A percentile compares a stretch with the other conserved stretches of the same genome.
phyloP scores from a whole-genome alignment of 2,888 invertebrate genomes.

The Crepidodera aurea region DNA sequence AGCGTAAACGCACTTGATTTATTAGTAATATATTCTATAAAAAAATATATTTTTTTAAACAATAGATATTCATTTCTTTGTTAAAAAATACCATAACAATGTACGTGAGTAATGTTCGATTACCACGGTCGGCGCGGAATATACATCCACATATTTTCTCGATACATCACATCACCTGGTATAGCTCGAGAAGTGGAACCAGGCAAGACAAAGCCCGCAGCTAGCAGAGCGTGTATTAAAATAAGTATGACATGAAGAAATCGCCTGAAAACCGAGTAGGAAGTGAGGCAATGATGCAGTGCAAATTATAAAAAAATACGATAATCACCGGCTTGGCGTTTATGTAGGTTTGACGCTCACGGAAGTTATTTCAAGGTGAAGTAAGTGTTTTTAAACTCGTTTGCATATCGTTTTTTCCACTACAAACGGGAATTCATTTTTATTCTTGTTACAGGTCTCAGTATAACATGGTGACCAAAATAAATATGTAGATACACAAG shows the following conservation, averaged over 20 bases:
- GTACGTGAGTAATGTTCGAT: background rate
- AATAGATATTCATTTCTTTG: slow-evolving; percentile 5
- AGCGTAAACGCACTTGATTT: background rate
- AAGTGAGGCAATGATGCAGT: slow-evolving; percentile 39
- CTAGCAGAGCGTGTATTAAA: slow-evolving; percentile 25
- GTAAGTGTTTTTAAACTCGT: slow-evolving; percentile 46
- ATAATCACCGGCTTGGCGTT: slow-evolving; percentile 40
- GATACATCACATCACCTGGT: slow-evolving; percentile 8
- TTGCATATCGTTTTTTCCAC: slow-evolving; percentile 51
- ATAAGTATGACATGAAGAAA: slow-evolving; percentile 38
- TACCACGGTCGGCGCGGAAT: background rate
- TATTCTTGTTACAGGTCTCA: background rate
- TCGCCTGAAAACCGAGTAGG: slow-evolving; percentile 35
- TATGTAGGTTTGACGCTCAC: slow-evolving; percentile 46
- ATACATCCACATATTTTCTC: background rate
- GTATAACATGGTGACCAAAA: background rate
- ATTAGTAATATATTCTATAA: slow-evolving; percentile 4
- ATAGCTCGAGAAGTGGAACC: background rate
- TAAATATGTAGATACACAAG: too few species aligned
- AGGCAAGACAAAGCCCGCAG: slow-evolving; percentile 17
- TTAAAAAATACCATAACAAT: background rate
- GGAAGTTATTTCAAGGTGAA: slow-evolving; percentile 46
- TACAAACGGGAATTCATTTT: slow-evolving; percentile 30
- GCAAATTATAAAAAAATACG: slow-evolving; percentile 39
- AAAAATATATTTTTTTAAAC: background rate